phyloP scores from a whole-genome alignment of 1,140 invertebrate genomes.

The Brachionus manjavacas region DNA sequence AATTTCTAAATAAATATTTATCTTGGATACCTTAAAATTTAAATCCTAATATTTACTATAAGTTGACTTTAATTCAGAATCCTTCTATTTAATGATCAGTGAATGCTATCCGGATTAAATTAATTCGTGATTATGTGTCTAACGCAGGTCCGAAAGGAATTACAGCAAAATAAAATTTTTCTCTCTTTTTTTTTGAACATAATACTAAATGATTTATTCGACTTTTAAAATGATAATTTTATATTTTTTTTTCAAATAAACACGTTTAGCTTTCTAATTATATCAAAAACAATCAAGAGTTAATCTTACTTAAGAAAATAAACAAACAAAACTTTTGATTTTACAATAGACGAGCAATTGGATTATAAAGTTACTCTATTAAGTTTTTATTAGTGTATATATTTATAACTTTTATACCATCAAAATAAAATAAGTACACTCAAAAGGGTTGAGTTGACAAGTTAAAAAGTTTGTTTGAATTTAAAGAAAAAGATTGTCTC shows the following conservation, averaged over 20 bases:
- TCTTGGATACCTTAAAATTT: neutral
- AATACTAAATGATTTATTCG: neutral
- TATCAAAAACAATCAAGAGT: neutral
- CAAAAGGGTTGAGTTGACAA: neutral
- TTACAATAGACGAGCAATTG: neutral
- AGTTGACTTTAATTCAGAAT: neutral
- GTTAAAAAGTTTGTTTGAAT: neutral
- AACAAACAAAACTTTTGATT: neutral
- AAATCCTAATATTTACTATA: neutral
- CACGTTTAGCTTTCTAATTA: neutral
- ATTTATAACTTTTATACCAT: neutral
- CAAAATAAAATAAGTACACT: neutral
- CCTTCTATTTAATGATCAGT: neutral
- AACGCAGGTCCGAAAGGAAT: neutral
- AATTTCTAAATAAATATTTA: constrained; percentile 3
- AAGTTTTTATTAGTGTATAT: neutral
- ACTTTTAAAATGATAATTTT: neutral
- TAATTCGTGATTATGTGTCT: neutral
- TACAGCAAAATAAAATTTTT: neutral
- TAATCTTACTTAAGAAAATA: constrained; percentile 6
- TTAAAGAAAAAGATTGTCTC: neutral
- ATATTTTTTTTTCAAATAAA: neutral
- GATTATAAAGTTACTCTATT: neutral
- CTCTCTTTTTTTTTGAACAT: neutral
- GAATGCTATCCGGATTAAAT: neutral